Evolutionary conservation across 1,140 invertebrate species (phyloP), one percentile per base, ranked within the genome.

Genomic region (Melitaea cinxia): DNA sequence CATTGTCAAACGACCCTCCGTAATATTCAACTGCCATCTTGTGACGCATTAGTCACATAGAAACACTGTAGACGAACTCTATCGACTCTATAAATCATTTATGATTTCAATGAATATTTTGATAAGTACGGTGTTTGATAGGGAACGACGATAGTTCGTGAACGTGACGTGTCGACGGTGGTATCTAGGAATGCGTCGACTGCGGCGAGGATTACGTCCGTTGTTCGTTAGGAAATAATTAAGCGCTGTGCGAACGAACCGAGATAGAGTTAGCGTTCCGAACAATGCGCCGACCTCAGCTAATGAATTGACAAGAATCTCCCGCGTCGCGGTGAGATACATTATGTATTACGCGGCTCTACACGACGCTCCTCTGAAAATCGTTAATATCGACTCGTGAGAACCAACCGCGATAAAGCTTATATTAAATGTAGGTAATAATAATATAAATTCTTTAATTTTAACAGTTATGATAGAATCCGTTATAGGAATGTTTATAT

Each of bases 231-330:
- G 42, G 39, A 64, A 50, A 57, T 64, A 64, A 57, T 57, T 56
- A 64, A 64, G 53, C 62, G 26, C 45, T 19, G 42, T 52, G 62
- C 45, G 62, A 57, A 56, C 50, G 26, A 57, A 57, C 42, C 62
- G 17, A 64, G 53, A 64, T 55, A 30, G 39, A 28, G 49, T 63
- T 45, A 63, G 30, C 39, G 39, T 55, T 35, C 60, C 42, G 49
- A 45, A 60, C 57, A 60, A 60, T 50, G n/a, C 57, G 47, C 26
- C 52, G 39, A 24, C 14, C 50, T 30, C 61, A 26, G 42, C 54
- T 63, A 56, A 56, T 64, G 45, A 50, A 33, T 57, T 50, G 61
- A 64, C 61, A 64, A 64, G 39, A 56, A 64, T 30, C 54, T 64
- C 24, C 30, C 54, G 35, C 45, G 35, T 28, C 3, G 14, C 54